Conservation (phyloP, 2,888 invertebrate species). For the Idaea straminata region DNA sequence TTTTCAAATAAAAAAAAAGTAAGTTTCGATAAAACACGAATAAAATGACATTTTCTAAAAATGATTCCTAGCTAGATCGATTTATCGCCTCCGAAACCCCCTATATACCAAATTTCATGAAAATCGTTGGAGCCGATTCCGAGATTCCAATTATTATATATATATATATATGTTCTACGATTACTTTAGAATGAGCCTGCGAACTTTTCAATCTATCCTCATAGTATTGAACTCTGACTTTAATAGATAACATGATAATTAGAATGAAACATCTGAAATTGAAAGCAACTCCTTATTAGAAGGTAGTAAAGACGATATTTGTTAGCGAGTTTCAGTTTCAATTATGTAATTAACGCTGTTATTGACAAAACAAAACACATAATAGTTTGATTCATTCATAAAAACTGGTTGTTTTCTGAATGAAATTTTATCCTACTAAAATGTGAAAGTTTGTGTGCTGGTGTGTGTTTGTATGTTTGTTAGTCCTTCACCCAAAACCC, state of each 20-base stretch:
- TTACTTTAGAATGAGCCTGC: neutral
- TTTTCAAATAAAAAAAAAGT: too few species aligned
- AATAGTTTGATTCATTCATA: neutral
- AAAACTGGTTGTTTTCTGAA: conserved; percentile 8
- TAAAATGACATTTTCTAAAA: too few species aligned
- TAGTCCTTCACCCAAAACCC: too few species aligned
- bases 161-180: too few species aligned
- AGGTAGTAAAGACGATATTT: neutral
- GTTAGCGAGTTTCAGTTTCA: neutral
- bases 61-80: too few species aligned
- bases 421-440: neutral
- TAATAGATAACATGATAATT: neutral
- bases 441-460: too few species aligned
- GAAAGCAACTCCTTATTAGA: neutral
- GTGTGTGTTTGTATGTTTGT: too few species aligned
- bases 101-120: too few species aligned
- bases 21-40: too few species aligned
- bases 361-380: neutral
- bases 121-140: too few species aligned
- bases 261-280: neutral
- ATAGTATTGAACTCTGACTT: neutral
- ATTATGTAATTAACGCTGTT: neutral
- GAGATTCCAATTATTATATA: too few species aligned
- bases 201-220: neutral
- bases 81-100: too few species aligned